Base-by-base conservation (phyloP, 2,888 invertebrate genomes). In the Gisinianus flammeolus region DNA sequence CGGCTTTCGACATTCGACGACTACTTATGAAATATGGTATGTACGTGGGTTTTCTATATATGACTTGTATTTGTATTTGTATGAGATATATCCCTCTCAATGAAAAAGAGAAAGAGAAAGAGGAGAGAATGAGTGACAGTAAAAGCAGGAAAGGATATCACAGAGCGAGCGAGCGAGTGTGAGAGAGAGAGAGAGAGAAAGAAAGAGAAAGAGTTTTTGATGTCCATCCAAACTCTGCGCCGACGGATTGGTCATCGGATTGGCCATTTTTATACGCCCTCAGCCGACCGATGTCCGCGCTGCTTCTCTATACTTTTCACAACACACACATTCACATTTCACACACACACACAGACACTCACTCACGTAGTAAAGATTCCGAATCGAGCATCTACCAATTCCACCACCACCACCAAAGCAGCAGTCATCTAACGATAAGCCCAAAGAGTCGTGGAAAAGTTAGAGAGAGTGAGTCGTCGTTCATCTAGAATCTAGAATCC, bases 251-350 rank as follows among this genome's bases (percentile, higher is more conserved):
- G 79, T 81, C 79, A 78, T 75, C 78, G 44, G 62, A 81, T 81
- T 81, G 81, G 81, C 81, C 81, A 78, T 79, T 79, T 78, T 79
- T 78, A 73, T 76, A 77, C 80, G 80, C 80, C 80, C 80, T 80
- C 77, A 74, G 76, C 77, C 77, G 74, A 77, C 67, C 77, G 75
- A 74, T 71, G 72, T 68, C 64, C 76, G 71, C 76, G 58, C 76
- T 69, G 74, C 76, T 54, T 66, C 56, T 68, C 12, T 44, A 44
- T 16, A 52, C 67, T 67, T 58, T 62, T 28, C 58, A 58, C 72
- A 54, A 56, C 22, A 62, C 62, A 62, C 28, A 26, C 62, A 24
- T 8, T n/a, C 58, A 24, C 6, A 24, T 58, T 16, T n/a, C 58
- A 24, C 58, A 24, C 22, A 2, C 58, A 24, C 56, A n/a, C 8